Percentiles rank a stretch among this genome's conserved stretches.
Evolutionary conservation across 1,140 invertebrate genomes (phyloP).

Genomic region (Drosophila kepulauana): DNA sequence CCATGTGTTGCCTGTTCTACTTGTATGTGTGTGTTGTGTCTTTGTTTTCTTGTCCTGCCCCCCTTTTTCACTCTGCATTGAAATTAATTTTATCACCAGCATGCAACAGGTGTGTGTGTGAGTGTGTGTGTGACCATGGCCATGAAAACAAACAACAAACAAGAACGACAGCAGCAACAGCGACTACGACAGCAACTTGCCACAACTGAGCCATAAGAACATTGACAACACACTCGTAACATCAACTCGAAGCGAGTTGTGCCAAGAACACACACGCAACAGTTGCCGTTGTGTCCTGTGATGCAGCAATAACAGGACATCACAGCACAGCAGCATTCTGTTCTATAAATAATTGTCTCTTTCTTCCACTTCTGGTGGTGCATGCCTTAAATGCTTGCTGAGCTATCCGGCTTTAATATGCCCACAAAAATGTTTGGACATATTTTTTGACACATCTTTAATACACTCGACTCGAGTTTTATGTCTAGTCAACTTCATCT

Average conservation of each 20-base stretch:
- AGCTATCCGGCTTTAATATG: background rate
- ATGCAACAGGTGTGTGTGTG: slow-evolving; percentile 67
- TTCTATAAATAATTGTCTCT: slow-evolving; percentile 3
- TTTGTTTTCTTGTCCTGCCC: background rate
- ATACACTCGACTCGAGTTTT: background rate
- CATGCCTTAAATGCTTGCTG: background rate
- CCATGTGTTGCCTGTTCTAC: slow-evolving; percentile 24
- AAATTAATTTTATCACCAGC: slow-evolving; percentile 72
- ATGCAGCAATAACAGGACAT: slow-evolving; percentile 2
- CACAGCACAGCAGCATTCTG: slow-evolving; percentile 1
- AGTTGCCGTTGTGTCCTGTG: background rate
- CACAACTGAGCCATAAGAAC: slow-evolving; percentile 37
- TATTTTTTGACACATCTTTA: background rate
- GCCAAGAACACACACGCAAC: slow-evolving; percentile 15
- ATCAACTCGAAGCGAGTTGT: slow-evolving; percentile 16
- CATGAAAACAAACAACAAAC: slow-evolving; percentile 68
- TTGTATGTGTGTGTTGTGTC: slow-evolving; percentile 3
- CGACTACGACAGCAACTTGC: slow-evolving; percentile 33
- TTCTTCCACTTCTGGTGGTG: background rate
- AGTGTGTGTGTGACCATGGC: slow-evolving; percentile 25
- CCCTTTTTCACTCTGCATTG: slow-evolving; percentile 37
- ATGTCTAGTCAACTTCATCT: background rate
- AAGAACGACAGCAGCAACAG: slow-evolving; percentile 40
- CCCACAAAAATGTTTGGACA: background rate
- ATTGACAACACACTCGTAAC: slow-evolving; percentile 10